Base-by-base conservation (phyloP, 1,140 invertebrate species). In the Drosophila persimilis region DNA sequence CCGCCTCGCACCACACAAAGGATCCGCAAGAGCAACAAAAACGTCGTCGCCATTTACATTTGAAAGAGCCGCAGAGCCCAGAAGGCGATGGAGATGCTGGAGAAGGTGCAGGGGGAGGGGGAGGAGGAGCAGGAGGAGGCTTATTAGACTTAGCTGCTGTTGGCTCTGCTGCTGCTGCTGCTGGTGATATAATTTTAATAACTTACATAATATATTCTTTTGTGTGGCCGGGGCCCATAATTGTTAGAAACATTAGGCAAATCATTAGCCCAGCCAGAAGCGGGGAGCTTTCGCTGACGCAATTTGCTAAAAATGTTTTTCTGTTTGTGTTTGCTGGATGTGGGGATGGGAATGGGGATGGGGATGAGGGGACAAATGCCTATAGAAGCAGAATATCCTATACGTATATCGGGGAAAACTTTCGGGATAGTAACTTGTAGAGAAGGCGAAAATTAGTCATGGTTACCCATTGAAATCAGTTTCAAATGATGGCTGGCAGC, bases 181-280 rank as follows among this genome's bases (percentile, higher is more conserved):
- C 77, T 85, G 80, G 80, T 85, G 80, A 86, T 85, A 85, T 85
- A 85, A 85, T 85, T 85, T 85, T 85, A 85, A 85, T 85, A 85
- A 85, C 80, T 85, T 85, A 85, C 80, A 85, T 85, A 85, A 85
- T 85, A 86, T 85, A 85, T 85, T 85, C 80, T 86, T 85, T 85
- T 85, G 80, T 85, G 81, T 73, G 81, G 64, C 77, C 77, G 53
- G 63, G 80, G 57, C 81, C 86, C 80, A 85, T 85, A 85, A 85
- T 85, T 85, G 80, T 85, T 85, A 85, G 81, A 85, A 85, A 86
- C 80, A 85, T 85, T 85, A 85, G 80, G 80, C 80, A 86, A 85
- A 85, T 85, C 80, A 85, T 85, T 85, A 85, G 81, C 80, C 70
- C 64, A 73, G 54, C 62, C 46, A 22, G 50, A 47, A 44, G 45